Evolutionary conservation across 2,113 vertebrate genomes (phyloP), one percentile per base, ranked within the genome.

Genomic region (Raja brachyura): DNA sequence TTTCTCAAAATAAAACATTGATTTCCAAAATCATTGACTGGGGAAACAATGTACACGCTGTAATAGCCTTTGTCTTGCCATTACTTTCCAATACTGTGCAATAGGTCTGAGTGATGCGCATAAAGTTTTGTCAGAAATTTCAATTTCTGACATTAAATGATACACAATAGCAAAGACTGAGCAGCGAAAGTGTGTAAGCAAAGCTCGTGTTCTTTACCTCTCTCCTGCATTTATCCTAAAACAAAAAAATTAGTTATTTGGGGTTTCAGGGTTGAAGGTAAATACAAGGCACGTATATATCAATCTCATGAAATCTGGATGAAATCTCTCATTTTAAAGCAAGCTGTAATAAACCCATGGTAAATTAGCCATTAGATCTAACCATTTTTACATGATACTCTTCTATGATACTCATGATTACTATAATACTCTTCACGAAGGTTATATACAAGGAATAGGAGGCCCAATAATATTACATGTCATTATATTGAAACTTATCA

Each of bases 1-100:
- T 25, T 13, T 9, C 31, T 73, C 20, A 70, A 73, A 22, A 73
- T 73, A 73, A 70, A 70, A 18, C 33, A 92, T 92, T 92, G 66
- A 73, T 92, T 90, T 73, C 68, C 90, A 74, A 92, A 92, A 73
- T 92, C 66, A 92, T 20, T 92, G 68, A 92, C 90, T 92, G 9
- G 68, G 63, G 39, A 92, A 48, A 73, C 66, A 92, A 73, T 73
- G 3, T 54, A 5, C 31, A 92, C 33, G 5, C 8, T 92, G 90
- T 74, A 92, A 92, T 54, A 70, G 33, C 31, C 63, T 90, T 70
- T 68, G 61, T 70, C 63, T 70, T 74, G 66, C 66, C 39, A 54
- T 92, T 92, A 25, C 39, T 92, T 92, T 92, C 11, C 22, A 73
- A 39, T 48, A 5, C 39, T 6, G 54, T 92, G 39, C 13, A 73